Percentiles rank a stretch among this genome's conserved stretches.
Conservation (phyloP, 2,113 vertebrate species). For the Phalacrocorax brasilianus region DNA sequence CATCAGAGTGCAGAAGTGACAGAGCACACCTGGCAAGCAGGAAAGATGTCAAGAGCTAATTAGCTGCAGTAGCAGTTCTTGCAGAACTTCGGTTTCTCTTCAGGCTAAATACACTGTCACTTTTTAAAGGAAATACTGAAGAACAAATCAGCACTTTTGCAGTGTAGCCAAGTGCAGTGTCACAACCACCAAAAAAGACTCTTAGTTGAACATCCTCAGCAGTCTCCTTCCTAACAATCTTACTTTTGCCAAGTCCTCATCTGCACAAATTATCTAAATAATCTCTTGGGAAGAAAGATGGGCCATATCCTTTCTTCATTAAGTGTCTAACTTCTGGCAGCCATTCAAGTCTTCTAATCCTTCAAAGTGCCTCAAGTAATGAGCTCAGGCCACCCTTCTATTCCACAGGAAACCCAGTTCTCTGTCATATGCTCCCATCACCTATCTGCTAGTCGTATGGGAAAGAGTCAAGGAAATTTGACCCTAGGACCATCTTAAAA, state of each 20-base stretch:
- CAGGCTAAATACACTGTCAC: not conserved
- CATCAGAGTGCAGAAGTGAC: not conserved
- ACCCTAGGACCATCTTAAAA: not conserved
- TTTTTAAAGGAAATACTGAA: not conserved
- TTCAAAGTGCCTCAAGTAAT: not conserved
- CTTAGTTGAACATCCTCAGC: not conserved
- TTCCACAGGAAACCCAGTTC: not conserved
- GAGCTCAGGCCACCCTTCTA: not conserved
- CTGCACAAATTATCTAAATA: not conserved
- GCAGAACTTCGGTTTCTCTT: not conserved
- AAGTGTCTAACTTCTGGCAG: not conserved
- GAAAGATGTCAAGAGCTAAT: not conserved
- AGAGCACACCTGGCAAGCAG: not conserved
- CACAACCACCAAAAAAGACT: not conserved
- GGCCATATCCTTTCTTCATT: not conserved
- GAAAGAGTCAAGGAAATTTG: not conserved
- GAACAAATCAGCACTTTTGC: not conserved
- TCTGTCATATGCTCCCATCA: not conserved
- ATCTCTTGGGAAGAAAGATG: not conserved
- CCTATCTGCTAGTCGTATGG: not conserved
- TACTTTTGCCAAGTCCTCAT: not conserved
- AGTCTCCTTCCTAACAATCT: not conserved
- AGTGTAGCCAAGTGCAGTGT: not conserved
- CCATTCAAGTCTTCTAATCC: not conserved
- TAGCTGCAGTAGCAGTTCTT: not conserved